A percentile compares a stretch with the other conserved stretches of the same genome.
These are phyloP conservation scores for Apis florea DNA, from an alignment of 1,140 invertebrate genomes.

Conservation along the genomic window DNA sequence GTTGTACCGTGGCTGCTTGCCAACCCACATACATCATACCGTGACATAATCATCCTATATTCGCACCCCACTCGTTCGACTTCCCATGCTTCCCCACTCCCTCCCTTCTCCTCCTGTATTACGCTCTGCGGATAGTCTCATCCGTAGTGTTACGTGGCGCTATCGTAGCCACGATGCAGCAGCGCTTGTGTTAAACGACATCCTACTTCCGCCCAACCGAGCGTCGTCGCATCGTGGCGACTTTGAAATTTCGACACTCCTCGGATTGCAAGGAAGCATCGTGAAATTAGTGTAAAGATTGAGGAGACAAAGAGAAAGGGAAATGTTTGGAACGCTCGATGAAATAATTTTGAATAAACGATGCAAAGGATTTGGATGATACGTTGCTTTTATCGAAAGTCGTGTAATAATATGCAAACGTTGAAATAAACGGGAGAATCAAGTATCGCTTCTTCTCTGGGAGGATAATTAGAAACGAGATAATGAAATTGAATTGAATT, in stretches of 20 bases:
- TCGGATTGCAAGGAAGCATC: neutral
- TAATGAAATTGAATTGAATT: no score
- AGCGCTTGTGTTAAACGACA: slow-evolving; percentile 63
- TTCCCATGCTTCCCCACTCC: slow-evolving; percentile 55
- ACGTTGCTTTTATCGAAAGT: no score
- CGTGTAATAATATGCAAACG: no score
- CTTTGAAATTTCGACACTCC: slow-evolving; percentile 15
- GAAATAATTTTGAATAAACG: no score
- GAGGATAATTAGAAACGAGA: no score
- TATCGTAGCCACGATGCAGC: slow-evolving; percentile 65
- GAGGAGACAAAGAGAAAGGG: no score
- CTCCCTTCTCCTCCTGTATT: slow-evolving; percentile 63
- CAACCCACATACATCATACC: slow-evolving; percentile 69
- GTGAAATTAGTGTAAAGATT: neutral
- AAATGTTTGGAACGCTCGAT: no score
- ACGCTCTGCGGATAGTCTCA: slow-evolving; percentile 67
- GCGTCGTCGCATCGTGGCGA: slow-evolving; percentile 44
- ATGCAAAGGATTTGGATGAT: no score
- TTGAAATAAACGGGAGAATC: no score
- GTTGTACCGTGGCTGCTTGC: slow-evolving; percentile 62
- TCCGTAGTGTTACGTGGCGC: slow-evolving; percentile 62
- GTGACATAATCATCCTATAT: slow-evolving; percentile 73
- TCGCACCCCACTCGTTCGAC: slow-evolving; percentile 66
- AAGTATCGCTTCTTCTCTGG: no score
- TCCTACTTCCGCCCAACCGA: slow-evolving; percentile 48